phyloP scores from a whole-genome alignment of 2,113 vertebrate species.

The Nibea coibor region DNA sequence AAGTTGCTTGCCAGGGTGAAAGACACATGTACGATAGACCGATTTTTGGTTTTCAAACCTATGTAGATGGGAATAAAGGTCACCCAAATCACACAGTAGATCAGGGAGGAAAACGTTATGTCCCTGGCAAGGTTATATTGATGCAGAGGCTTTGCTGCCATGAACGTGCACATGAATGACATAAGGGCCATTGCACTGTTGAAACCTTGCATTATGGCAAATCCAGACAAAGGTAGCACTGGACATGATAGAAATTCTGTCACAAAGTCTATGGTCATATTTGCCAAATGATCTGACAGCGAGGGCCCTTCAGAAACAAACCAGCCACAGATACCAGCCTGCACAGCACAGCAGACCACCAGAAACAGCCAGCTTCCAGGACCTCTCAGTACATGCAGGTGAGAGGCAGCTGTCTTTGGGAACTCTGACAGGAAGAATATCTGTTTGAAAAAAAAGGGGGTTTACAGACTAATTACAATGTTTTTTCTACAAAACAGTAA shows the following conservation, averaged over 20 bases:
- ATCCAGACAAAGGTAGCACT: conserved; percentile 75
- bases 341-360: conserved; percentile 75
- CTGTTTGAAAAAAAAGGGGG: conserved; percentile 73
- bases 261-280: conserved; percentile 75
- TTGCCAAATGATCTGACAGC: conserved; percentile 57
- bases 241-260: conserved; percentile 82
- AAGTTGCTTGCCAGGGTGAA: conserved; percentile 80
- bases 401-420: conserved; percentile 67
- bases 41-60: conserved; percentile 61
- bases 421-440: conserved; percentile 84
- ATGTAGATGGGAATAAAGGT: conserved; percentile 86
- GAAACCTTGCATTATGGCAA: conserved; percentile 81
- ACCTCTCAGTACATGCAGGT: conserved; percentile 72
- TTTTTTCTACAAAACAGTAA: background rate
- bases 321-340: conserved; percentile 80
- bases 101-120: conserved; percentile 86
- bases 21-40: conserved; percentile 76
- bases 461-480: conserved; percentile 14
- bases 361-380: conserved; percentile 77
- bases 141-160: conserved; percentile 81
- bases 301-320: conserved; percentile 58
- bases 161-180: conserved; percentile 92
- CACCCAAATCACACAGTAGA: conserved; percentile 87
- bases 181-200: conserved; percentile 78
- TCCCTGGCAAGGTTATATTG: conserved; percentile 88